Conservation (phyloP, 1,140 invertebrate genomes). For the Trissolcus basalis region DNA sequence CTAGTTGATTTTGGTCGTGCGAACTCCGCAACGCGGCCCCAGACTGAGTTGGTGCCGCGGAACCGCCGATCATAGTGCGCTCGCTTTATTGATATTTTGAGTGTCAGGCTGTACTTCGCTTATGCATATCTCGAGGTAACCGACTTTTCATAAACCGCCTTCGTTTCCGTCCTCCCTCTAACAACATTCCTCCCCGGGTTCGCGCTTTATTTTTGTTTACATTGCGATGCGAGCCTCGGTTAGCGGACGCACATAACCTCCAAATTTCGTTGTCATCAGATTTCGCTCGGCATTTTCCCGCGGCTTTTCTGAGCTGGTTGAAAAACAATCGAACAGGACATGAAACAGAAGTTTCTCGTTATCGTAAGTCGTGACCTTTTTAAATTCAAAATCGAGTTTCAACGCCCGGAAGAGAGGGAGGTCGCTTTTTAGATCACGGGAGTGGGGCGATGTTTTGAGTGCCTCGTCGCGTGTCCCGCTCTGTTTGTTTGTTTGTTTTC, state of each 20-base stretch:
- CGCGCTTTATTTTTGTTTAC: slow-evolving; percentile 64
- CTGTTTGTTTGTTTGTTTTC: too few species aligned
- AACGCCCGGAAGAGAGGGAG: background rate
- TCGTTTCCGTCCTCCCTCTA: too few species aligned
- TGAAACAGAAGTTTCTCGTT: too few species aligned
- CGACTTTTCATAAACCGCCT: background rate
- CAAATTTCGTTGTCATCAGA: slow-evolving; percentile 17
- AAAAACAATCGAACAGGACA: background rate
- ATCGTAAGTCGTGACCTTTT: too few species aligned
- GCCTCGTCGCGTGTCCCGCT: too few species aligned
- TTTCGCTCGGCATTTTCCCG: too few species aligned
- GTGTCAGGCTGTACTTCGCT: slow-evolving; percentile 70
- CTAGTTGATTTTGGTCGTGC: slow-evolving; percentile 51
- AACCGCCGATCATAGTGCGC: slow-evolving; percentile 60
- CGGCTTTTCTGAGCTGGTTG: background rate
- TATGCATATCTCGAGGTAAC: slow-evolving; percentile 74
- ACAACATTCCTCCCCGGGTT: background rate
- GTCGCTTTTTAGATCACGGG: background rate
- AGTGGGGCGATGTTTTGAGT: background rate
- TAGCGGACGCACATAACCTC: slow-evolving; percentile 64
- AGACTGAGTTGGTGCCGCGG: slow-evolving; percentile 59
- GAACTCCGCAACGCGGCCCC: slow-evolving; percentile 25
- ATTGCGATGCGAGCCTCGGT: slow-evolving; percentile 56
- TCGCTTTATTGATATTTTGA: slow-evolving; percentile 72
- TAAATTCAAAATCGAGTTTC: too few species aligned